Percentiles rank a stretch among this genome's conserved stretches.
phyloP scores from a whole-genome alignment of 2,888 invertebrate genomes.

The Pimpla rufipes region DNA sequence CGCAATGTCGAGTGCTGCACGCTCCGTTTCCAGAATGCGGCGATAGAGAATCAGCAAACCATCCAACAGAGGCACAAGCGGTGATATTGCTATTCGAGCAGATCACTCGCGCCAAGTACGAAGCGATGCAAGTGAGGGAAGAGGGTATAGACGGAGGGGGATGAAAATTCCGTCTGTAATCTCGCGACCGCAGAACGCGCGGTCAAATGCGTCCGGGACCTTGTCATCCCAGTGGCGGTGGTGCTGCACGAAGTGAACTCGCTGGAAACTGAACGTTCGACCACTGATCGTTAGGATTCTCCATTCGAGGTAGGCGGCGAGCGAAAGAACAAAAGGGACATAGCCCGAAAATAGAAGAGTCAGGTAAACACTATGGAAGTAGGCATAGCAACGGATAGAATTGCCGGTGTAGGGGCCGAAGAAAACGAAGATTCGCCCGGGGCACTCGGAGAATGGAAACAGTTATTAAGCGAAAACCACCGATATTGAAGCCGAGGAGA shows the following conservation, averaged over 20 bases:
- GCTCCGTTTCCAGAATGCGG: conserved; percentile 5
- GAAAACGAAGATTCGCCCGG: conserved; percentile 25
- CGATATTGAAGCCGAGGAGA: conserved; percentile 58
- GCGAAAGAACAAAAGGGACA: not conserved
- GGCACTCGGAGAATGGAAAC: conserved; percentile 44
- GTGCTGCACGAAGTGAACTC: not conserved
- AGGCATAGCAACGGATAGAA: conserved; percentile 41
- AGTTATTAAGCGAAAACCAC: conserved; percentile 65
- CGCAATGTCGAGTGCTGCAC: not conserved
- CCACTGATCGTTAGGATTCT: conserved; percentile 9
- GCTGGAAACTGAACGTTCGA: conserved; percentile 51
- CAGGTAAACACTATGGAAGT: conserved; percentile 15
- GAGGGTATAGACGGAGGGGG: not conserved
- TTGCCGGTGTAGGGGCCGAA: conserved; percentile 20
- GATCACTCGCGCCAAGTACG: not conserved
- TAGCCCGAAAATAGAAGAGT: conserved; percentile 9
- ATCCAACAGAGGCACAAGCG: not conserved
- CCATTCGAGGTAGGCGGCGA: not conserved
- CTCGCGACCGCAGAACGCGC: conserved; percentile 49
- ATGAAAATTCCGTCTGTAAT: conserved; percentile 56
- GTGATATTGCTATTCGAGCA: not conserved
- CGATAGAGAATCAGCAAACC: not conserved
- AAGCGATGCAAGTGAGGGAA: not conserved
- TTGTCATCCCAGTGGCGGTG: conserved; percentile 8
- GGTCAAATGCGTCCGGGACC: conserved; percentile 19